Conservation (phyloP, 2,888 invertebrate genomes). For the Dysmachus trigonus region DNA sequence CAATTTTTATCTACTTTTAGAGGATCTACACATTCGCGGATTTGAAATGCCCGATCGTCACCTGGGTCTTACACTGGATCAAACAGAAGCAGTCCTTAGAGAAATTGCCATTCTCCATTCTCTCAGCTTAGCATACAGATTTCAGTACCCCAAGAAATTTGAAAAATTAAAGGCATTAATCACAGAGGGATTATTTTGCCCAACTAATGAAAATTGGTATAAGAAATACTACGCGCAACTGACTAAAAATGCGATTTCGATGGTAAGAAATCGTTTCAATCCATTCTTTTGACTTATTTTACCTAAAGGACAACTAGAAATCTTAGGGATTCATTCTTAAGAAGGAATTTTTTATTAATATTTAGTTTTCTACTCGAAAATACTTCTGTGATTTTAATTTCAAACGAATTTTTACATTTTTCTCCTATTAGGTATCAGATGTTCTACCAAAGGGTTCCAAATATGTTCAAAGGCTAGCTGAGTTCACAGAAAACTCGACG, state of each 20-base stretch:
- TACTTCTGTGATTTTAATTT: background rate
- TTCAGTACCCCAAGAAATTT: constrained; percentile 68
- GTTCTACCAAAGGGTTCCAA: constrained; percentile 61
- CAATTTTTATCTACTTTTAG: constrained; percentile 58
- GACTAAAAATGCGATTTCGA: constrained; percentile 71
- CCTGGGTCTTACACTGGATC: constrained; percentile 70
- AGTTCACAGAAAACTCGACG: constrained; percentile 71
- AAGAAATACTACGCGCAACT: constrained; percentile 74
- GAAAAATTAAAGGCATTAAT: constrained; percentile 63
- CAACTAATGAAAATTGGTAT: constrained; percentile 75
- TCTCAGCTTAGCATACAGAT: constrained; percentile 71
- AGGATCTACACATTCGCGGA: constrained; percentile 70
- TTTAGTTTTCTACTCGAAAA: no score
- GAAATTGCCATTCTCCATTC: constrained; percentile 74
- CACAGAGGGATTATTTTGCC: constrained; percentile 70
- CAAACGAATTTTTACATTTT: background rate
- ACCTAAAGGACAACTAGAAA: background rate
- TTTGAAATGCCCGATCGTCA: constrained; percentile 74
- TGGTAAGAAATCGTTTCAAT: constrained; percentile 64
- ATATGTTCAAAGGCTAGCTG: constrained; percentile 69
- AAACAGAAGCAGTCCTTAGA: constrained; percentile 69
- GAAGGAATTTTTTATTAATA: no score
- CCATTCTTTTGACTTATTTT: background rate
- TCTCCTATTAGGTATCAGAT: constrained; percentile 56
- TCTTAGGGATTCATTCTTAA: background rate